phyloP scores from a whole-genome alignment of 30 jellyfish, hydroid and myxozoan species.

The Hydractinia symbiolongicarpus region DNA sequence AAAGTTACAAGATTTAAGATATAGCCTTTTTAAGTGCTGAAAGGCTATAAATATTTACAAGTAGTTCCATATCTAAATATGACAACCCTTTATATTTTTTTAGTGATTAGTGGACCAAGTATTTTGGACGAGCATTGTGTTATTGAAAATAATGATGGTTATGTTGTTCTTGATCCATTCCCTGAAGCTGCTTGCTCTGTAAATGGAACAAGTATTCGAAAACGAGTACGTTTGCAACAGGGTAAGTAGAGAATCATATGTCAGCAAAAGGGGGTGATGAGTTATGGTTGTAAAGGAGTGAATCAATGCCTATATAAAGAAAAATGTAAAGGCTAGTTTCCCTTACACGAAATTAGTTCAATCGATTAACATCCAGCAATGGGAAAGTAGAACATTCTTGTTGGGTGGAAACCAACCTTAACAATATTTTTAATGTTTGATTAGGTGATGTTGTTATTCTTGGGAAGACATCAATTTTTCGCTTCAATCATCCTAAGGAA shows the following conservation, averaged over 20 bases:
- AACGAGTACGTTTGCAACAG: constrained; percentile 75
- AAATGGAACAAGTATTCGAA: constrained; percentile 55
- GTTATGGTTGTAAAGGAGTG: too few relatives aligned
- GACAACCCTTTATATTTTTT: background rate
- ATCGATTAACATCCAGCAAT: too few relatives aligned
- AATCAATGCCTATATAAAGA: too few relatives aligned
- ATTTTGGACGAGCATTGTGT: constrained; percentile 69
- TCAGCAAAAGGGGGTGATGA: too few relatives aligned
- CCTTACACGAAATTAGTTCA: too few relatives aligned
- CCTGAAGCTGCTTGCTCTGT: constrained; percentile 85
- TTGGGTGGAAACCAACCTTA: too few relatives aligned
- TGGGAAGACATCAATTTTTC: constrained; percentile 80
- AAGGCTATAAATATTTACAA: background rate
- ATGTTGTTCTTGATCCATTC: constrained; percentile 71
- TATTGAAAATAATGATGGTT: constrained; percentile 83
- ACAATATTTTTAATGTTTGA: too few relatives aligned
- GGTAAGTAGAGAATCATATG: constrained; percentile 33
- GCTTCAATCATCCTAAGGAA: constrained; percentile 97
- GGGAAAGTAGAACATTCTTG: too few relatives aligned
- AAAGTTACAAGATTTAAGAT: too few relatives aligned
- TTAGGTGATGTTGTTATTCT: constrained; percentile 92
- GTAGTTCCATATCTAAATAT: background rate
- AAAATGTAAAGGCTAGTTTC: too few relatives aligned
- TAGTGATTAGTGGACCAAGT: constrained; percentile 78
- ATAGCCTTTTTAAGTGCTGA: too few relatives aligned